These are phyloP conservation scores for Pyralis farinalis DNA, from an alignment of 2,888 invertebrate genomes.

Conservation along the genomic window DNA sequence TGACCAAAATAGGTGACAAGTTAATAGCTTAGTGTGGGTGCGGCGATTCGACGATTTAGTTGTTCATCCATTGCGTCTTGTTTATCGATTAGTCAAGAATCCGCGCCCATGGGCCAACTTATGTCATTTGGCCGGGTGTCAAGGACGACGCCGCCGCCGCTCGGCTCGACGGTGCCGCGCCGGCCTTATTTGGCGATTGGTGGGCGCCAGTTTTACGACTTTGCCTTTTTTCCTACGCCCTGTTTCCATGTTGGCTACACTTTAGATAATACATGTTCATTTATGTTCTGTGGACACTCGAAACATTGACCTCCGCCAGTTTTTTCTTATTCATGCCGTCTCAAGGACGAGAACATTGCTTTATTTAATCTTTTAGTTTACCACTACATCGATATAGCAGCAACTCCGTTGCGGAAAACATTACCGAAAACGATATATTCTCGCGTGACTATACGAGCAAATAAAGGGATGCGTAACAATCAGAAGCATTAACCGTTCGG, in stretches of 20 bases:
- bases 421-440: neutral
- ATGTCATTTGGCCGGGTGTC: conserved; percentile 80
- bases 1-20: conserved; percentile 52
- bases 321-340: conserved; percentile 39
- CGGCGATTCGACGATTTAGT: conserved; percentile 50
- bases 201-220: conserved; percentile 80
- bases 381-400: neutral
- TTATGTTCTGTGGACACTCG: conserved; percentile 46
- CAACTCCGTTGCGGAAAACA: neutral
- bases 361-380: conserved; percentile 18
- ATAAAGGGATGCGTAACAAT: conserved; percentile 44
- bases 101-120: conserved; percentile 79
- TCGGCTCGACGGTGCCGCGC: conserved; percentile 66
- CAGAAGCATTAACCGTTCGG: conserved; percentile 52
- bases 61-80: conserved; percentile 66
- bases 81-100: conserved; percentile 76
- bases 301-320: conserved; percentile 51
- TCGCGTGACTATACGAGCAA: conserved; percentile 16
- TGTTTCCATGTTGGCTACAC: conserved; percentile 64
- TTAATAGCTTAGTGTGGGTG: conserved; percentile 66
- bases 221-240: conserved; percentile 72
- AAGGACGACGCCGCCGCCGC: conserved; percentile 67
- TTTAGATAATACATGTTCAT: conserved; percentile 55
- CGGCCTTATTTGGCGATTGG: conserved; percentile 78
- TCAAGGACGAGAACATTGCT: conserved; percentile 41